Evolutionary conservation across 2,797 vertebrate genomes (phyloP), one percentile per base, ranked within the genome.

Genomic region (Enteromius fasciolatus): DNA sequence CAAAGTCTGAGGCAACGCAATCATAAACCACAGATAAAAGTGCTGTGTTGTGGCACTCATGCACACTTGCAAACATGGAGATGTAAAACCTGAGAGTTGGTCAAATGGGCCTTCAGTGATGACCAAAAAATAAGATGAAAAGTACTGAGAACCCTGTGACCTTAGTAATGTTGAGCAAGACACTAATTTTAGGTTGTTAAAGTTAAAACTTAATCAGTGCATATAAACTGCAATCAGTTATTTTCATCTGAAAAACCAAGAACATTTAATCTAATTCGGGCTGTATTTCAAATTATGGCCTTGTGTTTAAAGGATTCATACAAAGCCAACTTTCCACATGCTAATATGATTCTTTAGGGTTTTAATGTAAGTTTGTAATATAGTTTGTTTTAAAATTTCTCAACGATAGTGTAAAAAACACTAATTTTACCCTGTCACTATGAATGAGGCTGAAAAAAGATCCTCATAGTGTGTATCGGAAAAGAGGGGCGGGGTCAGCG

Each of bases 1-100:
- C 86, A 92, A 90, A 92, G 90, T 86, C 84, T 54, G 73, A 91
- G 88, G 90, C 80, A 87, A 89, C 64, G 83, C 84, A 90, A 87
- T 89, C 88, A 89, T 78, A 89, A 86, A 84, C 88, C 84, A 82
- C 83, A 83, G 75, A 76, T 69, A 73, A 86, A 92, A 87, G 84
- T 80, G 85, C 79, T 70, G 18, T 61, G 74, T 80, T 50, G 80
- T 81, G 85, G 84, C 33, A 76, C 72, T 50, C 70, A 75, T 33
- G 23, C 33, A 66, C 70, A 82, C 23, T 20, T 18, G 25, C 50
- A 66, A 44, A 76, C 23, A 76, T 4, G 4, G 33, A 59, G 48
- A 66, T 57, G n/a, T 25, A 52, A 74, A 41, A 52, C 33, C 10
- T 73, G 8, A 18, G 50, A 75, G 50, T 15, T 31, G 73, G 5